Conservation (phyloP, 2,888 invertebrate species). For the Deilephila porcellus region DNA sequence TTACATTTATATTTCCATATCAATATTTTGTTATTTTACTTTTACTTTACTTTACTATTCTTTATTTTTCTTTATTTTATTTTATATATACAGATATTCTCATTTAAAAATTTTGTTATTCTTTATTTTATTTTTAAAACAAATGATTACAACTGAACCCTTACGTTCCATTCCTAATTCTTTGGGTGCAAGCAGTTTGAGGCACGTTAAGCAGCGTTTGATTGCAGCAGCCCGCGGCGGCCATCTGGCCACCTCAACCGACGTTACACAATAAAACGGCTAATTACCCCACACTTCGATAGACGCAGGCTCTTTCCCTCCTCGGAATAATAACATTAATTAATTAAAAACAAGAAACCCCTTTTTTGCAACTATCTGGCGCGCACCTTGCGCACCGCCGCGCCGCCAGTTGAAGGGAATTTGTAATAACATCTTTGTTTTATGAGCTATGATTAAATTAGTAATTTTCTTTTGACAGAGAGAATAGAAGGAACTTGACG, state of each 20-base stretch:
- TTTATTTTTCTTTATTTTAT: too few relatives aligned
- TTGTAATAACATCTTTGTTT: slow-evolving; percentile 19
- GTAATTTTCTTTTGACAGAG: not conserved
- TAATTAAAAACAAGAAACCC: slow-evolving; percentile 79
- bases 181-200: slow-evolving; percentile 1
- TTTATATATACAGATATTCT: too few relatives aligned
- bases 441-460: slow-evolving; percentile 1
- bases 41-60: too few relatives aligned
- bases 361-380: slow-evolving; percentile 38
- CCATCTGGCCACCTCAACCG: slow-evolving; percentile 25
- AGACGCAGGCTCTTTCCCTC: slow-evolving; percentile 72
- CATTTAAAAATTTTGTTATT: too few relatives aligned
- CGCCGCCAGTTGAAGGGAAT: slow-evolving; percentile 11
- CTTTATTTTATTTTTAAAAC: not conserved
- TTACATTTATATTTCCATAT: too few relatives aligned
- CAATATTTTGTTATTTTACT: too few relatives aligned
- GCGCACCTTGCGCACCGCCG: slow-evolving; percentile 34
- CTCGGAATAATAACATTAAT: slow-evolving; percentile 84
- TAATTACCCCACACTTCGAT: slow-evolving; percentile 82
- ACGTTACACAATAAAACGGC: slow-evolving; percentile 83
- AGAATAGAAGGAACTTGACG: not conserved
- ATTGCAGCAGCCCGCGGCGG: not conserved
- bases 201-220: slow-evolving; percentile 13
- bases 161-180: not conserved
- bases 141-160: not conserved